Evolutionary conservation across 2,797 vertebrate genomes (phyloP).

Genomic region (Gymnoscopelus braueri): DNA sequence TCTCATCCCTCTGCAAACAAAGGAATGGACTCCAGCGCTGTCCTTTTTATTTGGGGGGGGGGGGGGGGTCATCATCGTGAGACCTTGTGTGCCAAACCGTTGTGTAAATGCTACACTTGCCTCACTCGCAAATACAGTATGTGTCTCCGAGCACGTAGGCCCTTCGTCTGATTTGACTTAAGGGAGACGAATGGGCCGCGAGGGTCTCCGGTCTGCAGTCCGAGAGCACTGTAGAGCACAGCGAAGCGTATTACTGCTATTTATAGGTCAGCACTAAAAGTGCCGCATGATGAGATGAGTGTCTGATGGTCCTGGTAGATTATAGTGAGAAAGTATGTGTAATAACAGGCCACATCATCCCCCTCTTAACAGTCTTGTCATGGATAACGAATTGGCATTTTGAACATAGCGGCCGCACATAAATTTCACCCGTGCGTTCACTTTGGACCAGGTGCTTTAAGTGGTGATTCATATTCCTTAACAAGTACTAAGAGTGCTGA

Average conservation of each 20-base stretch:
- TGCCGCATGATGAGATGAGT: constrained; percentile 52
- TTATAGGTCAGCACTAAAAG: constrained; percentile 69
- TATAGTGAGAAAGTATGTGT: background rate
- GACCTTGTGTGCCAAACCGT: constrained; percentile 10
- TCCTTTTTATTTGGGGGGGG: no score
- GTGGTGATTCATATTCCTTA: constrained; percentile 12
- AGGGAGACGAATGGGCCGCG: constrained; percentile 43
- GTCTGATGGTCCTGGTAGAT: constrained; percentile 44
- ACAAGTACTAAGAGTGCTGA: background rate
- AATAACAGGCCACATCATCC: background rate
- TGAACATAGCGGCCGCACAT: background rate
- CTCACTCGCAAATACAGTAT: constrained; percentile 28
- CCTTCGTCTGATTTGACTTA: constrained; percentile 34
- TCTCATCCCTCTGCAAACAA: no score
- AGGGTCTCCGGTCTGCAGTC: constrained; percentile 51
- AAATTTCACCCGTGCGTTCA: constrained; percentile 1
- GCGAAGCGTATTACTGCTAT: constrained; percentile 51
- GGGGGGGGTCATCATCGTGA: no score
- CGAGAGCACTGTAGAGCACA: constrained; percentile 15
- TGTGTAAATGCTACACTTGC: constrained; percentile 30
- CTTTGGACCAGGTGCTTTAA: constrained; percentile 3
- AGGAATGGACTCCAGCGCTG: no score
- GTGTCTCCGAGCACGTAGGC: constrained; percentile 55
- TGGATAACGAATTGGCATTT: background rate
- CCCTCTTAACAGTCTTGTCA: background rate